A percentile compares a stretch with the other conserved stretches of the same genome.
phyloP scores from a whole-genome alignment of 64 coral and sea anemone genomes.

The Cladopsammia gracilis region DNA sequence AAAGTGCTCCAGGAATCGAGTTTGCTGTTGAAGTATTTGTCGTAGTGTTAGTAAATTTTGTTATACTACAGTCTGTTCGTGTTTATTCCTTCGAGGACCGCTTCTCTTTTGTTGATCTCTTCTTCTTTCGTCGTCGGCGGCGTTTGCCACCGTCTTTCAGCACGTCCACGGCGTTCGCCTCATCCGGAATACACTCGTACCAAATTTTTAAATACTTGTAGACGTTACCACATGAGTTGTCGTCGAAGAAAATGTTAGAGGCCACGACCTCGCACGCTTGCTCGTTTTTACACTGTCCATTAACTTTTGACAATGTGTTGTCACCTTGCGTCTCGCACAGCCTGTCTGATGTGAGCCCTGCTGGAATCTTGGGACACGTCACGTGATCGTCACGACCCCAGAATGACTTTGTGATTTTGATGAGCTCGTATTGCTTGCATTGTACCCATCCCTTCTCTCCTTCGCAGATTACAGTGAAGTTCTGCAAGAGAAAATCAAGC shows the following conservation, averaged over 20 bases:
- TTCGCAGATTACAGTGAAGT: constrained; percentile 99
- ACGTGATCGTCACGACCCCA: constrained; percentile 99
- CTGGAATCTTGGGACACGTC: constrained; percentile 96
- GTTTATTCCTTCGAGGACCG: constrained; percentile 70
- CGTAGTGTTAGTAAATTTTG: constrained; percentile 56
- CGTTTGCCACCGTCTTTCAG: constrained; percentile 96
- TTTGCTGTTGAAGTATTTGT: constrained; percentile 57
- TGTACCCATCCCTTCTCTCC: constrained; percentile 99
- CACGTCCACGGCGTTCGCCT: constrained; percentile 95
- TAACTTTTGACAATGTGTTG: constrained; percentile 86
- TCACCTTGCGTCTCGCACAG: constrained; percentile 89
- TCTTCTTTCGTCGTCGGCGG: constrained; percentile 94
- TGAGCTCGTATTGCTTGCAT: constrained; percentile 99
- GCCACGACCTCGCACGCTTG: constrained; percentile 99
- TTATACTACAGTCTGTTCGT: constrained; percentile 74
- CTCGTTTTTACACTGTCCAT: constrained; percentile 99
- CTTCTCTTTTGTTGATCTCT: constrained; percentile 88
- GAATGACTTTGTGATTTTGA: constrained; percentile 98
- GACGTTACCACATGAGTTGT: constrained; percentile 96
- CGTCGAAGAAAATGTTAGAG: constrained; percentile 99
- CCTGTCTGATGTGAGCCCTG: constrained; percentile 82
- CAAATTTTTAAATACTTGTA: constrained; percentile 99
- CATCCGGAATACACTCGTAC: constrained; percentile 98
- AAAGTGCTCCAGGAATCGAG: constrained; percentile 60
- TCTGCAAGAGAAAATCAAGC: constrained; percentile 52